phyloP scores from a whole-genome alignment of 2,797 vertebrate species.

The Varecia variegata region DNA sequence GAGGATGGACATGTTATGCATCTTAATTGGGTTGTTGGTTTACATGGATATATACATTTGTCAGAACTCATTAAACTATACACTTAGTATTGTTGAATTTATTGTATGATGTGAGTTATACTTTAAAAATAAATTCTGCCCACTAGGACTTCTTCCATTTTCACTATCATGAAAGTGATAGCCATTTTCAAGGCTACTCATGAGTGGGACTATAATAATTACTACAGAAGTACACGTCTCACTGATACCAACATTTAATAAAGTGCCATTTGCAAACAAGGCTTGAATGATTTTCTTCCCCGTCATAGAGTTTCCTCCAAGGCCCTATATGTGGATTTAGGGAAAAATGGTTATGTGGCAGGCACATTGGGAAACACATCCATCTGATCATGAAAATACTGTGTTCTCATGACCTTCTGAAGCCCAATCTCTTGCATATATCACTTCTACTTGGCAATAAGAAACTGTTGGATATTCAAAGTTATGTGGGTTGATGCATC shows the following conservation, averaged over 20 bases:
- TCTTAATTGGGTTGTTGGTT: not conserved
- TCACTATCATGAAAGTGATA: not conserved
- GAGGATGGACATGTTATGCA: not conserved
- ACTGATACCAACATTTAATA: conserved; percentile 4
- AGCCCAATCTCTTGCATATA: not conserved
- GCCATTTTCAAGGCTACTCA: not conserved
- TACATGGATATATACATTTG: not conserved
- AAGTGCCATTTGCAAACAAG: conserved; percentile 15
- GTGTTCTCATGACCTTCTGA: not conserved
- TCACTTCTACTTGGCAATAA: not conserved
- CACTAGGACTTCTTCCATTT: not conserved
- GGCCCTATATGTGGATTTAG: not conserved
- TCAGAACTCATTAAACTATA: not conserved
- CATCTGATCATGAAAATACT: not conserved
- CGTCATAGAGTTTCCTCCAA: not conserved
- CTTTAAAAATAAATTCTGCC: not conserved
- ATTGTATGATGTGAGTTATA: not conserved
- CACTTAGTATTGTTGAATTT: not conserved
- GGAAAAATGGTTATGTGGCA: not conserved
- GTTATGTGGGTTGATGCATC: not conserved
- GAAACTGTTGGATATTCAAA: not conserved
- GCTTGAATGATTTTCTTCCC: not conserved
- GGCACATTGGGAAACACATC: not conserved
- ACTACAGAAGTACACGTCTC: not conserved
- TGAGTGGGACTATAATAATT: not conserved